These are phyloP conservation scores for Pangasius krempfi DNA, from an alignment of 2,797 vertebrate species.

Conservation along the genomic window DNA sequence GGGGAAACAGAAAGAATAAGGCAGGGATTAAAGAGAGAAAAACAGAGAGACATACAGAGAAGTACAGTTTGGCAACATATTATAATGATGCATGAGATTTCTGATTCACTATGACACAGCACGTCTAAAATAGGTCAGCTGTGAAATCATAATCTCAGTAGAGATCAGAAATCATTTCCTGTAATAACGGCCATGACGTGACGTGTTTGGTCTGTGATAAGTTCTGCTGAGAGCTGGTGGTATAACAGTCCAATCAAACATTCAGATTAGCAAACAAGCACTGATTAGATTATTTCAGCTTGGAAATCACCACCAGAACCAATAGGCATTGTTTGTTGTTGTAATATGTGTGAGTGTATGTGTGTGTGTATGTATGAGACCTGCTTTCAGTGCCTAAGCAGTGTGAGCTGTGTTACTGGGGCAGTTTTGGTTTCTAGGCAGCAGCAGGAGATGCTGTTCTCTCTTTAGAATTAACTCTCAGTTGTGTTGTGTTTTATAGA, in stretches of 20 bases:
- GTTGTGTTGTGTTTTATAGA: slow-evolving; percentile 6
- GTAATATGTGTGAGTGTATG: not conserved
- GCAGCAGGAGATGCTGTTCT: slow-evolving; percentile 52
- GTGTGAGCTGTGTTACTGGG: slow-evolving; percentile 42
- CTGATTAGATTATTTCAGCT: slow-evolving; percentile 27
- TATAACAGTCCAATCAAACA: slow-evolving; percentile 11
- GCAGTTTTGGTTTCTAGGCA: slow-evolving; percentile 53
- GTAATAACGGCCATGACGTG: not conserved
- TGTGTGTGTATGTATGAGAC: not conserved
- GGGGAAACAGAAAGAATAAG: not conserved
- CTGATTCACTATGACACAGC: not conserved
- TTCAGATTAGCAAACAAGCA: not conserved
- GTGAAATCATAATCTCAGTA: slow-evolving; percentile 7
- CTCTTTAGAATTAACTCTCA: slow-evolving; percentile 40
- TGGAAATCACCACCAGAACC: not conserved
- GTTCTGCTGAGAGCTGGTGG: not conserved
- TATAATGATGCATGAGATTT: slow-evolving; percentile 9
- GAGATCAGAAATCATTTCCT: slow-evolving; percentile 40
- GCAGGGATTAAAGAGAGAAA: not conserved
- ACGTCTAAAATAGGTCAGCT: slow-evolving; percentile 25
- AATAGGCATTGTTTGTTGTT: not conserved
- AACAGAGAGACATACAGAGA: too few relatives aligned
- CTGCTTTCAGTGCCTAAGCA: slow-evolving; percentile 47
- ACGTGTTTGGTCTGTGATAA: not conserved
- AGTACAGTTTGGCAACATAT: not conserved